These are phyloP conservation scores for Dermatemys mawii DNA, from an alignment of 2,113 vertebrate genomes.

Conservation along the genomic window DNA sequence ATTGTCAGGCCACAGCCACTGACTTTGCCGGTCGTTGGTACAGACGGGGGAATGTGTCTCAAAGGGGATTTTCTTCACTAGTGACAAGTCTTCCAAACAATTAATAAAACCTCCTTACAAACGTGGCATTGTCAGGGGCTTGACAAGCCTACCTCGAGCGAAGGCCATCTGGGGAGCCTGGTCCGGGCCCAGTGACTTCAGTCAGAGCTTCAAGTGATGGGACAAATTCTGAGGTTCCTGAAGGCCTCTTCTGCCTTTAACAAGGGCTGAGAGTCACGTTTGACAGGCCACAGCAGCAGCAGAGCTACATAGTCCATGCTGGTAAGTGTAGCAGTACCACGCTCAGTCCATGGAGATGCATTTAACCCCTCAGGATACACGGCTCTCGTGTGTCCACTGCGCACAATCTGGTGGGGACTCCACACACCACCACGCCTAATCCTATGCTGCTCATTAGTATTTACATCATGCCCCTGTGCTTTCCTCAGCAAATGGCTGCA, in stretches of 20 bases:
- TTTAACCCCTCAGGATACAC: no score
- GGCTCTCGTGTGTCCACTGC: not conserved
- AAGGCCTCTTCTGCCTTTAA: not conserved
- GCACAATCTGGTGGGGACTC: not conserved
- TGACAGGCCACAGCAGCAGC: not conserved
- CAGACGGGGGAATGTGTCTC: not conserved
- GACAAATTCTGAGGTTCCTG: not conserved
- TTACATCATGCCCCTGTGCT: not conserved
- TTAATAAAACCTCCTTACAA: constrained; percentile 31
- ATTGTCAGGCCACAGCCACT: not conserved
- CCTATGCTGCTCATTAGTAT: not conserved
- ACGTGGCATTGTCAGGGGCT: constrained; percentile 8
- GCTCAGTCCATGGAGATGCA: no score
- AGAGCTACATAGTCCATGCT: not conserved
- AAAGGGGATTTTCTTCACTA: not conserved
- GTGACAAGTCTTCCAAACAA: not conserved
- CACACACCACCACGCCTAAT: not conserved
- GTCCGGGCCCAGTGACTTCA: no score
- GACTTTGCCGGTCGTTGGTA: not conserved
- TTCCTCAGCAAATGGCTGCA: no score
- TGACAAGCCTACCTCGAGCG: not conserved
- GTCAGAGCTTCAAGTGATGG: no score
- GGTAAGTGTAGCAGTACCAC: not conserved
- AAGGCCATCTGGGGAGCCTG: no score
- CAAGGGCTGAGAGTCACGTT: not conserved